These are phyloP conservation scores for Chelonoidis abingdonii DNA, from an alignment of 2,113 vertebrate genomes.

Conservation along the genomic window DNA sequence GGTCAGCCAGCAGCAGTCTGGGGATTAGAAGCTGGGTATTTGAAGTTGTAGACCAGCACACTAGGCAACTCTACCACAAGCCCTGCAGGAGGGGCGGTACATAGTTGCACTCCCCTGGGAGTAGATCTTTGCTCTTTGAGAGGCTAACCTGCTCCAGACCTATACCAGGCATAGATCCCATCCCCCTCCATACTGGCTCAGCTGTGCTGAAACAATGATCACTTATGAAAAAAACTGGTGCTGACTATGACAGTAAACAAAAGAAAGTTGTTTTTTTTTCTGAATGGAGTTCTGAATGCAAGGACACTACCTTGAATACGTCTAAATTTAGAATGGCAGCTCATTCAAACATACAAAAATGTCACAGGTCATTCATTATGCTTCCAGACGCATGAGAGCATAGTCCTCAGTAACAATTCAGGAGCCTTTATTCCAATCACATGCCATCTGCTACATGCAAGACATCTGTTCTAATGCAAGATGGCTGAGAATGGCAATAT, in stretches of 20 bases:
- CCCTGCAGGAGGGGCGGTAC: fast-evolving
- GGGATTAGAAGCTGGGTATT: neutral
- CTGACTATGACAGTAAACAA: neutral
- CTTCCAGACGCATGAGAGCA: neutral
- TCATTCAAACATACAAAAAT: neutral
- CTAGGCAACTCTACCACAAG: neutral
- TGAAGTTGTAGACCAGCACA: neutral
- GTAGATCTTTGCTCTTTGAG: no score
- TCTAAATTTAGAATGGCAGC: fast-evolving
- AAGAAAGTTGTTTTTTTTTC: neutral
- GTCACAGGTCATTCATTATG: neutral
- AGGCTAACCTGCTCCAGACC: neutral
- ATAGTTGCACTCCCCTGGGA: neutral
- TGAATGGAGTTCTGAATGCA: neutral
- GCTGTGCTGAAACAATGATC: neutral
- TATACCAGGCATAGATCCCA: neutral
- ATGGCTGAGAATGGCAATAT: neutral
- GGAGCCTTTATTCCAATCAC: neutral
- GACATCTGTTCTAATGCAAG: fast-evolving
- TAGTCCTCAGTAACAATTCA: neutral
- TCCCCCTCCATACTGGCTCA: neutral
- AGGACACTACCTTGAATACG: neutral
- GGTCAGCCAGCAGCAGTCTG: neutral
- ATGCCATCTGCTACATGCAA: neutral
- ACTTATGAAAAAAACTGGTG: neutral